These are phyloP conservation scores for Steatocranus sp. DNA, from an alignment of 2,797 vertebrate species.

Conservation along the genomic window DNA sequence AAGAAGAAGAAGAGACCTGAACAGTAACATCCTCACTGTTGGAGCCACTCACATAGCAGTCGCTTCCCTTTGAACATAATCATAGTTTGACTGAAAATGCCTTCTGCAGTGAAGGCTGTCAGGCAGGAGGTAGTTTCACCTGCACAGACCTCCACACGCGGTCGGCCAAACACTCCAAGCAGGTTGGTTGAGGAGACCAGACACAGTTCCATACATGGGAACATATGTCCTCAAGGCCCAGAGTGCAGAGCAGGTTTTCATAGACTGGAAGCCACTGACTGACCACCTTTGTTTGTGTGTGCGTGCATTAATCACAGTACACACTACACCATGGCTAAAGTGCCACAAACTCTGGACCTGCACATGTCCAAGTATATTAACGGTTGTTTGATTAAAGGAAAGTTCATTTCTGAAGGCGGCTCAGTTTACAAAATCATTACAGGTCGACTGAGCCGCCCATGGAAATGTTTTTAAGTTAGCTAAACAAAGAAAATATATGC, in stretches of 20 bases:
- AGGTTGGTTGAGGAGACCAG: neutral
- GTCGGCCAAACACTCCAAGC: neutral
- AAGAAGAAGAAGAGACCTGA: too few species aligned
- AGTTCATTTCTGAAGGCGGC: neutral
- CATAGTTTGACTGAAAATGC: neutral
- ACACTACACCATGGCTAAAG: neutral
- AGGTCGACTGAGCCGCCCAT: neutral
- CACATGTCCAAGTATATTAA: neutral
- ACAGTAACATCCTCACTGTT: neutral
- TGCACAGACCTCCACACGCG: neutral
- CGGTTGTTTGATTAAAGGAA: neutral
- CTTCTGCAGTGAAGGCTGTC: neutral
- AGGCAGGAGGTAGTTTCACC: fast-evolving
- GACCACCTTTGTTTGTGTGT: neutral
- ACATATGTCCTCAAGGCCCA: neutral
- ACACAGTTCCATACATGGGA: neutral
- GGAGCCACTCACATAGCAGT: neutral
- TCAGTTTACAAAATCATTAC: neutral
- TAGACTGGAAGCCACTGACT: neutral
- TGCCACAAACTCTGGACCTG: neutral
- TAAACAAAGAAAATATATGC: neutral
- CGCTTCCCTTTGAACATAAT: neutral
- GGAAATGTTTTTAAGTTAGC: neutral
- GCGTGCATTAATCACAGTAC: fast-evolving
- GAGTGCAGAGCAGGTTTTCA: neutral